Evolutionary conservation across 1,140 invertebrate genomes (phyloP), one percentile per base, ranked within the genome.

Genomic region (Hylyphantes graminicola): DNA sequence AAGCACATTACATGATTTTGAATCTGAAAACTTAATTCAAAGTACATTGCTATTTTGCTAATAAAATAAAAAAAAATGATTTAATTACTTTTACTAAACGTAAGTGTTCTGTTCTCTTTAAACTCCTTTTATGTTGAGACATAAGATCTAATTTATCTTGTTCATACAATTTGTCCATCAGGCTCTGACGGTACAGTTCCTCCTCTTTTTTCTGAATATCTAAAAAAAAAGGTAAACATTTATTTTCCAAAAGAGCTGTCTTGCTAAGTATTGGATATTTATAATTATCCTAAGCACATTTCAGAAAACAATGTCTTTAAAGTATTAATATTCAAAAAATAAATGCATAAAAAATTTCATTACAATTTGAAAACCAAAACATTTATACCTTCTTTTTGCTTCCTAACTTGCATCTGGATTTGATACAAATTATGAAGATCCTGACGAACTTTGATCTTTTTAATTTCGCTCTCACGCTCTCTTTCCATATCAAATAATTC

Each of bases 91-190:
- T 55, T 7, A 53, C 70, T 17, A 55, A 13, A 19, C 72, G 70
- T n/a, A 53, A 74, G 21, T 83, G 80, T 19, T 83, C 80, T 9
- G 75, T 4, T 50, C 75, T 72, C 9, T 83, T 83, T 19, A 48
- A 61, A 0, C 61, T 19, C n/a, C 63, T 21, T 19, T 83, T 83
- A 15, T 83, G 80, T 17, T 65, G 59, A 50, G 68, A 61, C 70
- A 83, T 74, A 6, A 63, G 51, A 10, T 83, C 80, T 13, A 83
- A n/a, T 57, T 83, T 74, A 48, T 75, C 80, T 50, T 83, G 70
- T 67, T 83, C 70, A 75, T 75, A 75, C 13, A 83, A 21, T 59
- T 55, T 35, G 7, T 17, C 53, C 70, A 83, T 74, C 17, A 75
- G 51, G 12, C 17, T 55, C n/a, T 74, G 59, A 2, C 80, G 57